Percentiles rank a stretch among this genome's conserved stretches.
These are phyloP conservation scores for Drosophila ogumai DNA, from an alignment of 1,140 invertebrate species.

Conservation along the genomic window DNA sequence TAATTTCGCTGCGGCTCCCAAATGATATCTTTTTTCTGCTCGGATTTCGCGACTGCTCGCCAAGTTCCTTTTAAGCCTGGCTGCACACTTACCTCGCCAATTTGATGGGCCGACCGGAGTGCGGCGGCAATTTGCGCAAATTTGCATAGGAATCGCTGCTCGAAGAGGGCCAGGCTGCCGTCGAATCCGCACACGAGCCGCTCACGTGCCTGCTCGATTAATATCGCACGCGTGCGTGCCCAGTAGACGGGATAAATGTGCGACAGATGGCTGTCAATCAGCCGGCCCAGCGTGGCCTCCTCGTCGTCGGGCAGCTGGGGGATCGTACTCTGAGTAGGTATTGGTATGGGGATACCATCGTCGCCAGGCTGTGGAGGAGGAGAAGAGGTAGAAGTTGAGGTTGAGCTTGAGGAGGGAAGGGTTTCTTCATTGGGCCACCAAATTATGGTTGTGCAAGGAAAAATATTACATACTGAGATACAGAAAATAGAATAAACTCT, in stretches of 20 bases:
- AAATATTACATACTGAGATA: not conserved
- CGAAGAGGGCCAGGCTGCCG: constrained; percentile 87
- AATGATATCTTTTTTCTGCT: constrained; percentile 34
- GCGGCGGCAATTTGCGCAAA: constrained; percentile 86
- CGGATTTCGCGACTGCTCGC: constrained; percentile 11
- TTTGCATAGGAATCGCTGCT: constrained; percentile 88
- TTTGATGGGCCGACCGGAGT: constrained; percentile 84
- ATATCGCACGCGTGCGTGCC: constrained; percentile 86
- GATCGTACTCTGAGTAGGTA: not conserved
- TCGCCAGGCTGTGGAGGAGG: constrained; percentile 1
- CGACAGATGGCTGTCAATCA: constrained; percentile 88
- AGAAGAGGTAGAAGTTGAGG: not conserved
- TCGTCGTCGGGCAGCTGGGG: constrained; percentile 12
- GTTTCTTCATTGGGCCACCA: not conserved
- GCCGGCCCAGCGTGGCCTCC: constrained; percentile 59
- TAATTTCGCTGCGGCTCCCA: constrained; percentile 39
- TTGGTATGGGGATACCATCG: not conserved
- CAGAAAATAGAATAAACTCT: not conserved
- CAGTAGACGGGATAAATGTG: constrained; percentile 86
- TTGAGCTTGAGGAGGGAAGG: not conserved
- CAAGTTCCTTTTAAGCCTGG: constrained; percentile 7
- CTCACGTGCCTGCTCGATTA: constrained; percentile 89
- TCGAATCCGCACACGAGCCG: constrained; percentile 88
- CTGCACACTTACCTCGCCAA: constrained; percentile 81
- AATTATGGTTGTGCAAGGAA: not conserved